Base-by-base conservation (phyloP, 2,888 invertebrate genomes). In the Pammene fasciana region DNA sequence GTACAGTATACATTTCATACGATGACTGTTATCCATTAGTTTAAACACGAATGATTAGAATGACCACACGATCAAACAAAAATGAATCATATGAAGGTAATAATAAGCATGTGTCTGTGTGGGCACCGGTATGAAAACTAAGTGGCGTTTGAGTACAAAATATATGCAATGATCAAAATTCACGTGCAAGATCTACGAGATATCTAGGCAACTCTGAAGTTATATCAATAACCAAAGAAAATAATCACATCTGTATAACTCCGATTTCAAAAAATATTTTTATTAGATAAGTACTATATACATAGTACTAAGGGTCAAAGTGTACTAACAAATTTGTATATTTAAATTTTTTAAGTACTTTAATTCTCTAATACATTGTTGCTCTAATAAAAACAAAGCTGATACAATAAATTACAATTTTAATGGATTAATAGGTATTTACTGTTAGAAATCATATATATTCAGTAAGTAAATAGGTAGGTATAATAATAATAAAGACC, bases 1-100 rank as follows among this genome's bases (percentile, higher is more conserved):
- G 86, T 86, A 87, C 79, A 85, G 70, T 70, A 65, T 76, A 83
- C 75, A 77, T 76, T 75, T 75, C 74, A 74, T 78, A 52, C 45
- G 73, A 77, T 81, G 79, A 82, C 76, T 76, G 77, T 61, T 48
- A 59, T 36, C 55, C n/a, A 54, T 52, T 54, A 13, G 5, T 45
- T 36, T 54, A 18, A 38, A 36, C 60, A 67, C 52, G 10, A 45
- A 41, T 52, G 16, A 50, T 52, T 52, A 34, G 4, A 52, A 52
- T 11, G 26, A 13, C 48, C 50, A 59, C 52, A 54, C 36, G 43
- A 54, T 16, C 16, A 60, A 14, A 52, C 34, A 36, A 41, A 50
- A 38, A 62, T 36, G 16, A n/a, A n/a, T 26, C 50, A 9, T 41
- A 52, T 38, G 38, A 14, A 41, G n/a, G 18, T 18, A 13, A 62